A percentile compares a stretch with the other conserved stretches of the same genome.
Evolutionary conservation across 2,888 invertebrate species (phyloP).

Genomic region (Troilus luridus): DNA sequence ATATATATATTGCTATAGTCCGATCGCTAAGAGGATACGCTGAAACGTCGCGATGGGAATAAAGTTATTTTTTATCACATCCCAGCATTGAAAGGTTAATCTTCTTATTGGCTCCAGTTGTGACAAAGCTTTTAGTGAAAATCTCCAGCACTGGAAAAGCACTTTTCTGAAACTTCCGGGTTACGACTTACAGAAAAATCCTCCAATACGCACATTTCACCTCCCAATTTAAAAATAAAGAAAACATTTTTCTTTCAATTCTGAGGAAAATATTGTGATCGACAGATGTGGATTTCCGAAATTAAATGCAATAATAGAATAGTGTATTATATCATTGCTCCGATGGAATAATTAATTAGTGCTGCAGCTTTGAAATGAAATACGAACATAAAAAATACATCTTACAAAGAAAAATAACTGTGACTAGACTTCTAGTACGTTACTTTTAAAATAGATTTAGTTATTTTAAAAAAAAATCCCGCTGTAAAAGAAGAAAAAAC

Average conservation of each 20-base stretch:
- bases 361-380: no score
- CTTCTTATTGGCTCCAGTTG: background rate
- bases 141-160: background rate
- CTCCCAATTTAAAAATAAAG: background rate
- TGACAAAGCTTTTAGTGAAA: conserved; percentile 9
- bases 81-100: background rate
- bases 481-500: no score
- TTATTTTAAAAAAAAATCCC: no score
- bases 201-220: background rate
- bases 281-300: background rate
- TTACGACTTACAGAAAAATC: background rate
- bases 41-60: background rate
- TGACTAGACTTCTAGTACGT: no score
- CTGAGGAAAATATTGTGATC: background rate
- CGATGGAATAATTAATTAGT: no score
- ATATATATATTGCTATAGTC: no score
- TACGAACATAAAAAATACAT: no score
- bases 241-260: background rate
- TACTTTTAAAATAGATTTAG: no score
- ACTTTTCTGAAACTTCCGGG: background rate
- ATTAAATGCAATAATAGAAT: background rate
- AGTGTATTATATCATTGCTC: no score
- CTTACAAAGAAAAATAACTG: no score
- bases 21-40: no score
- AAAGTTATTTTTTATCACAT: background rate